Evolutionary conservation across 1,140 invertebrate species (phyloP), one percentile per base, ranked within the genome.

Genomic region (Augochlora pura): DNA sequence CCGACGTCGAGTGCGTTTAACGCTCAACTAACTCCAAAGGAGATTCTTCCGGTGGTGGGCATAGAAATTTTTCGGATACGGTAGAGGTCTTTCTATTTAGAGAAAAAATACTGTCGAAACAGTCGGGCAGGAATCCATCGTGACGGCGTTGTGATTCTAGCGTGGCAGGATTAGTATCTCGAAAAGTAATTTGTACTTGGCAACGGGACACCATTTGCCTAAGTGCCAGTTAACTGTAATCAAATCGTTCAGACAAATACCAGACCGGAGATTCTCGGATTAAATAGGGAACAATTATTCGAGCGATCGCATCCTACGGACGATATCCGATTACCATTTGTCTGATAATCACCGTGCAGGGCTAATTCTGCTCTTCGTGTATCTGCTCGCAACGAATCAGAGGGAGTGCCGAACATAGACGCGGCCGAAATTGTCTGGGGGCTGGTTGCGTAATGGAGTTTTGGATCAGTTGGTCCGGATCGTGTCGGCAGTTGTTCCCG

Each of bases 301-400:
- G 69, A n/a, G 21, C 60, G 63, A 65, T 65, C 77, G 70, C 66
- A 73, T 73, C 52, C 23, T 59, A 42, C 38, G 39, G 23, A 18
- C 70, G 70, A 64, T 60, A 74, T 66, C 77, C 77, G 77, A 79
- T 79, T 79, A 79, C 77, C 77, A 73, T 79, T 79, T 79, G 77
- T 73, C 69, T 66, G 77, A 79, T 74, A 52, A 79, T 79, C 77
- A 32, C 70, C 52, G 66, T 73, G 65, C 52, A 67, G 60, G 70
- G 77, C 77, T 79, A 74, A 79, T 73, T 60, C 70, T n/a, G 62
- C 25, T 52, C 23, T 42, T 32, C 63, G 25, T 62, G 52, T 64
- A 42, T 64, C 76, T 6, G 16, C 25, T 49, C 60, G 18, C 66
- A 32, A 71, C 76, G 77, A 73, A 23, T 21, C 46, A 57, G 54